Evolutionary conservation across 2,113 vertebrate genomes (phyloP), one percentile per base, ranked within the genome.

Genomic region (Phylloscopus trochilus): DNA sequence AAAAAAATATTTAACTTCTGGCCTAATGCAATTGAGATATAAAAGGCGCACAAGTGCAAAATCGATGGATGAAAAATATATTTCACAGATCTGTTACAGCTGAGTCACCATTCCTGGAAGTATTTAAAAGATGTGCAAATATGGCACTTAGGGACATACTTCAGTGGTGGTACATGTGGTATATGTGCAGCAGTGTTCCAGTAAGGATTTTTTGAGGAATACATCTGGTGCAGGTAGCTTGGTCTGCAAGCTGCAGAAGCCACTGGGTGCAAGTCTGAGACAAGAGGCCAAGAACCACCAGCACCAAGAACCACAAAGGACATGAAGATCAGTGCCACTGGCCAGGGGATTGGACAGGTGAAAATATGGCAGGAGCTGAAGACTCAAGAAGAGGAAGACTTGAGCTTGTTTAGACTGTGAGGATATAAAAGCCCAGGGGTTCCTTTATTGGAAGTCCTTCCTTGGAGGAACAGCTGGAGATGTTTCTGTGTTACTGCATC

Each of bases 401-500:
- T 41, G 16, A 41, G 6, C 24, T 35, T 30, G 20, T 10, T 63
- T 35, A 18, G 16, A 41, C 24, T 63, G 16, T n/a, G n/a, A 47
- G 24, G 35, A 9, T 7, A 31, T 8, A 47, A 79, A 55, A 55
- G 8, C 16, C 20, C 6, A 4, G 19, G 13, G 8, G 3, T 26
- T 46, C n/a, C 10, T 46, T 53, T 62, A 8, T 4, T 39, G 4
- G 2, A 5, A 5, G 4, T 39, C 13, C 2, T n/a, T 70, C 23
- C 19, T 62, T 10, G 2, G 23, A 47, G 55, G 8, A 52, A 11
- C 47, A 79, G 23, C 10, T 70, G 0, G 0, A 47, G 30, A 2
- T n/a, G 15, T n/a, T 78, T 60, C 15, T 53, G 23, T 53, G 46
- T 53, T 62, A 62, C 16, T 47, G 20, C 19, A 23, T 19, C 3